Base-by-base conservation (phyloP, 2,888 invertebrate genomes). In the Tipula lateralis region DNA sequence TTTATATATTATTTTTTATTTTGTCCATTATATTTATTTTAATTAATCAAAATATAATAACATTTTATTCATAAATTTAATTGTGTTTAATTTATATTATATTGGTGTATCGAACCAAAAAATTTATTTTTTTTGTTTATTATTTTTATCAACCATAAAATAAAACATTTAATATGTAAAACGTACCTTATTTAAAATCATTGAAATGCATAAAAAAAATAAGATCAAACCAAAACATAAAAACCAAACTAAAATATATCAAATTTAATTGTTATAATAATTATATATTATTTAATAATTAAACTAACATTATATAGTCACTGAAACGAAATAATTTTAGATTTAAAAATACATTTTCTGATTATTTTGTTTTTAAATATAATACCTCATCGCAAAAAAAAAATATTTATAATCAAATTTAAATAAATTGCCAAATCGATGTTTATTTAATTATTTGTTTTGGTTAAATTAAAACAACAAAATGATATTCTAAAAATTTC, bases 1-100 rank as follows among this genome's bases (percentile, higher is more conserved):
- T 83, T 83, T 83, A 30, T 24, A 16, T 83, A 19, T 34, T 83
- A 82, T 82, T 82, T 82, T 82, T 32, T 30, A 66, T 66, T 66
- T 66, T 66, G 30, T 82, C 34, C 12, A 34, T 83, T 83, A 19
- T 83, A 34, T 83, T 83, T 83, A 34, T 83, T 34, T 83, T 34
- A 83, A 83, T 83, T 36, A 83, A 83, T 34, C 19, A 34, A 83
- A 83, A 34, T 34, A 34, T 83, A 34, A 34, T 34, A 83, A 83
- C 30, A 34, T 83, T 83, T 83, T 83, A 83, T 19, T 83, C 30
- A 36, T 34, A 34, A 30, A 82, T 82, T 82, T 82, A 81, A 13
- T 29, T 29, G 30, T 81, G 29, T 29, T 81, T 81, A 39, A 44
- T 80, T 3, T 80, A 29, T 24, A 3, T 3, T 44, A n/a, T 13